Evolutionary conservation across 2,797 vertebrate genomes (phyloP).

Genomic region (Lateolabrax maculatus): DNA sequence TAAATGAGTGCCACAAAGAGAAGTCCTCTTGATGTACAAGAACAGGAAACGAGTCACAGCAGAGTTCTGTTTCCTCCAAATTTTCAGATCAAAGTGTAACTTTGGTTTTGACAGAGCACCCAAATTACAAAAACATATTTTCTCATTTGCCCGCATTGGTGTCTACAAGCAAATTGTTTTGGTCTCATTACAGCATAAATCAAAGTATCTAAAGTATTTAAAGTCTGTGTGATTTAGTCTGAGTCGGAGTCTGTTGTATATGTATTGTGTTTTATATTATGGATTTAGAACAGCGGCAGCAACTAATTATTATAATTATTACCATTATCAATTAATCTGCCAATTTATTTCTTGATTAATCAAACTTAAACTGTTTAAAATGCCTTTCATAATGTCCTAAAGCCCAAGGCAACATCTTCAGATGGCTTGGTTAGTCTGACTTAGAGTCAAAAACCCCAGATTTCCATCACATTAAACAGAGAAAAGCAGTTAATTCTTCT

Average conservation of each 20-base stretch:
- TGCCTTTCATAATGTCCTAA: background rate
- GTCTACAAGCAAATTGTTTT: background rate
- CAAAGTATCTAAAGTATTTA: no score
- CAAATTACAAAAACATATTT: background rate
- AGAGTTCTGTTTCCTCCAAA: slow-evolving; percentile 41
- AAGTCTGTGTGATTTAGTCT: no score
- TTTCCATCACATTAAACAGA: slow-evolving; percentile 4
- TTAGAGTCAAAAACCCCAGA: background rate
- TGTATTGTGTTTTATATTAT: background rate
- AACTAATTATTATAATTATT: no score
- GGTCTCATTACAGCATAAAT: background rate
- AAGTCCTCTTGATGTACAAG: slow-evolving; percentile 8
- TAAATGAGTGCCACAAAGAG: background rate
- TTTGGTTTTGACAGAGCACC: background rate
- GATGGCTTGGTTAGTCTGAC: background rate
- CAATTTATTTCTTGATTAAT: no score
- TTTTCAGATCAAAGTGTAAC: slow-evolving; percentile 3
- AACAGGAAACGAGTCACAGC: slow-evolving; percentile 61
- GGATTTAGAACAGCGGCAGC: background rate
- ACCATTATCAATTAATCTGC: background rate
- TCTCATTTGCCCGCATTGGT: background rate
- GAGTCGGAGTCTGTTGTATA: no score
- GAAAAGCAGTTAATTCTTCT: background rate
- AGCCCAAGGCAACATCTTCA: background rate
- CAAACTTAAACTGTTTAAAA: background rate